Conservation (phyloP, 35 echinoderm and acorn worm species). For the Heliocidaris tuberculata region DNA sequence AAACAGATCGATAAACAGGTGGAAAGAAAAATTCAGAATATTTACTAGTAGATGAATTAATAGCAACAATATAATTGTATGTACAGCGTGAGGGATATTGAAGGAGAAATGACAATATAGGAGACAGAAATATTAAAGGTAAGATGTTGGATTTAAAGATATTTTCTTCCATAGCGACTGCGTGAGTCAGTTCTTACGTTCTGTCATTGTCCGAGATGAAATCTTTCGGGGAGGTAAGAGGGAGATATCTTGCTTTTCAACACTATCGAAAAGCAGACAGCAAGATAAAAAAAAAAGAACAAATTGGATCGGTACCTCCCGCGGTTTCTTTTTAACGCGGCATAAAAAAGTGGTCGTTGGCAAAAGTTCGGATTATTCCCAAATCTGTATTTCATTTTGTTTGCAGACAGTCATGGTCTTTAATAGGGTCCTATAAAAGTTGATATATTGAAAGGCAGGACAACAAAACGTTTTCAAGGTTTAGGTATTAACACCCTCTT, state of each 20-base stretch:
- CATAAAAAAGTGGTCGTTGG: background rate
- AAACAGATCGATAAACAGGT: too few relatives aligned
- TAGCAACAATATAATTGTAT: too few relatives aligned
- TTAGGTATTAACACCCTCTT: background rate
- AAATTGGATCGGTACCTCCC: background rate
- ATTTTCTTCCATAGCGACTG: background rate
- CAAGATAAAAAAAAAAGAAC: background rate
- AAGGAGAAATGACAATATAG: too few relatives aligned
- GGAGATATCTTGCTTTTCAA: background rate
- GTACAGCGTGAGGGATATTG: too few relatives aligned
- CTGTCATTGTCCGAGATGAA: background rate
- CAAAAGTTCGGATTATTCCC: background rate
- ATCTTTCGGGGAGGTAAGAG: background rate
- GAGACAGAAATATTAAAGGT: too few relatives aligned
- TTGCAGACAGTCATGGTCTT: background rate
- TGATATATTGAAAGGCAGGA: background rate
- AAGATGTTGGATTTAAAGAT: too few relatives aligned
- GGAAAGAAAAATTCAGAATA: too few relatives aligned
- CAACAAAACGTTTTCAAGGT: background rate
- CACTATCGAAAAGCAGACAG: background rate
- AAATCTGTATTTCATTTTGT: constrained; percentile 9
- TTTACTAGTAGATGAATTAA: too few relatives aligned
- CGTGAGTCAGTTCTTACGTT: background rate
- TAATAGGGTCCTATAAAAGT: background rate
- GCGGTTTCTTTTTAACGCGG: background rate